Evolutionary conservation across 1,140 invertebrate species (phyloP).

Genomic region (Cephus cinctus): DNA sequence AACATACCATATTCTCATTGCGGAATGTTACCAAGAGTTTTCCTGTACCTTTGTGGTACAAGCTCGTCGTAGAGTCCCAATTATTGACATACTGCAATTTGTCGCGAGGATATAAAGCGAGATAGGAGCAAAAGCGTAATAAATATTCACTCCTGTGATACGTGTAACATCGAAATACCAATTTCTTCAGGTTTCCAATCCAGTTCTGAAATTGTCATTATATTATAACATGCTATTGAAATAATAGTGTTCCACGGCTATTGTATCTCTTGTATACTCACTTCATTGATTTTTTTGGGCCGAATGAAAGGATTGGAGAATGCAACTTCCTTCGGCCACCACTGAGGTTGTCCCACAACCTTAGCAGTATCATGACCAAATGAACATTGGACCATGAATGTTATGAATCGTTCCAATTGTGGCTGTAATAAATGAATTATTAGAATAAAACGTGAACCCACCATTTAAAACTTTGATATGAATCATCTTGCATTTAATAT

Average conservation of each 20-base stretch:
- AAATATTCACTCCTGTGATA: constrained; percentile 72
- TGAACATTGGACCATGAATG: constrained; percentile 74
- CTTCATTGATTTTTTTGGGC: constrained; percentile 56
- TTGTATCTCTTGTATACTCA: constrained; percentile 31
- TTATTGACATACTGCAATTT: constrained; percentile 70
- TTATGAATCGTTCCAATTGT: constrained; percentile 69
- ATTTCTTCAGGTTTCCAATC: constrained; percentile 63
- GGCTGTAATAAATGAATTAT: constrained; percentile 31
- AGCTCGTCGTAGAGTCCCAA: constrained; percentile 70
- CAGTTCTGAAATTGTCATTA: constrained; percentile 53
- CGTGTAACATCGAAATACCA: constrained; percentile 70
- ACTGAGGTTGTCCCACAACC: constrained; percentile 61
- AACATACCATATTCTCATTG: constrained; percentile 67
- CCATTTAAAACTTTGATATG: background rate
- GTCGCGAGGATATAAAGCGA: constrained; percentile 64
- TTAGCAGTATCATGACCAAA: constrained; percentile 63
- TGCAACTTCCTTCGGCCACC: constrained; percentile 68
- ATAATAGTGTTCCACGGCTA: background rate
- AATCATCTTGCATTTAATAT: background rate
- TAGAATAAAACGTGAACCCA: background rate
- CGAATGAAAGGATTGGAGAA: constrained; percentile 65
- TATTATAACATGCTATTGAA: background rate
- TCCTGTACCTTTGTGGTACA: constrained; percentile 64
- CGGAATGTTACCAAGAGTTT: constrained; percentile 71
- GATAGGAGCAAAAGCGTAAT: constrained; percentile 68